A percentile compares a stretch with the other conserved stretches of the same genome.
Evolutionary conservation across 2,888 invertebrate genomes (phyloP).

Genomic region (Adelognathus sp.): DNA sequence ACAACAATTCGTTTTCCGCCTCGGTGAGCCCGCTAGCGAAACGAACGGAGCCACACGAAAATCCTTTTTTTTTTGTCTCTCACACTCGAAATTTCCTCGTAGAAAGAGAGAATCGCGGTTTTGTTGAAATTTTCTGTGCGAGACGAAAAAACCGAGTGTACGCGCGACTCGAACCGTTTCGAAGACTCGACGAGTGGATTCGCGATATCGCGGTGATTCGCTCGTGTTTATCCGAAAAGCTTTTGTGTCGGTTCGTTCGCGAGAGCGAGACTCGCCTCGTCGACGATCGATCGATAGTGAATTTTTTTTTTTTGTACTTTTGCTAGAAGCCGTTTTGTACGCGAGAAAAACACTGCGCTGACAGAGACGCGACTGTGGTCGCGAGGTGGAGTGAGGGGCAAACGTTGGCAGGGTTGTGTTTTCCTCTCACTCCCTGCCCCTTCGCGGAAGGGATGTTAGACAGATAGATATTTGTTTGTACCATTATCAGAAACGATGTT

Average conservation of each 20-base stretch:
- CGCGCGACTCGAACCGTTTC: not conserved
- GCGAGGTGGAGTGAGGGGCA: conserved; percentile 1
- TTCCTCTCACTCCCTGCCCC: too few relatives aligned
- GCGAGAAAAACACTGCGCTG: not conserved
- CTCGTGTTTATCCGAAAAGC: conserved; percentile 33
- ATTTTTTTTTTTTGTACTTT: conserved; percentile 77
- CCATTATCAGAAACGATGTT: conserved; percentile 71
- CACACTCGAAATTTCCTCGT: too few relatives aligned
- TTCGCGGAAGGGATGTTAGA: conserved; percentile 56
- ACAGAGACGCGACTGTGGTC: not conserved
- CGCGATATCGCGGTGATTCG: not conserved
- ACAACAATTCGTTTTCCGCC: not conserved
- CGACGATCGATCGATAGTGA: conserved; percentile 68
- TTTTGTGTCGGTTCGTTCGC: conserved; percentile 45
- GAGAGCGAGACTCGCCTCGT: conserved; percentile 41
- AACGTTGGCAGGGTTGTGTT: not conserved
- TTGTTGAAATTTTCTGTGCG: too few relatives aligned
- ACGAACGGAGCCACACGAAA: too few relatives aligned
- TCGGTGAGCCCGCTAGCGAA: too few relatives aligned
- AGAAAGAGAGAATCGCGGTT: too few relatives aligned
- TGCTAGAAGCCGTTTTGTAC: conserved; percentile 46
- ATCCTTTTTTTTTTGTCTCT: too few relatives aligned
- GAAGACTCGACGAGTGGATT: not conserved
- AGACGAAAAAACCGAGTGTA: not conserved
- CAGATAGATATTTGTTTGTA: conserved; percentile 70